Evolutionary conservation across 1,140 invertebrate species (phyloP).

Genomic region (Aphis gossypii): DNA sequence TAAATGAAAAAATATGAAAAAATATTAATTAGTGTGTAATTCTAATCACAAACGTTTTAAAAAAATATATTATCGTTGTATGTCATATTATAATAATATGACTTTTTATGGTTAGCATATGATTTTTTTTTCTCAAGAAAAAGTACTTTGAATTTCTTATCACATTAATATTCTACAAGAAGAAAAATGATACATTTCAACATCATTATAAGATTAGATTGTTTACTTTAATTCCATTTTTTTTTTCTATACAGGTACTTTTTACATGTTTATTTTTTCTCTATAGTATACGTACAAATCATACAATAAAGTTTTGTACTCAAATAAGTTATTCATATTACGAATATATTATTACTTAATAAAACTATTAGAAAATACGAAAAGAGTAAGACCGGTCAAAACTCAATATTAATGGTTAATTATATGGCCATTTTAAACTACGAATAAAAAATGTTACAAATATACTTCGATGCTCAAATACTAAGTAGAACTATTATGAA

Average conservation of each 20-base stretch:
- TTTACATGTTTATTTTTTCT: no score
- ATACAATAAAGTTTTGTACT: not conserved
- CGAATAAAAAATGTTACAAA: not conserved
- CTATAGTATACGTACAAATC: no score
- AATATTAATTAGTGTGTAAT: not conserved
- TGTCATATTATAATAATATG: not conserved
- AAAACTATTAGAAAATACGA: not conserved
- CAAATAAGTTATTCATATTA: not conserved
- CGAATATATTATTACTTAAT: not conserved
- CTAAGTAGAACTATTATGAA: not conserved
- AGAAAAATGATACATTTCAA: not conserved
- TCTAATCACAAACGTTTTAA: not conserved
- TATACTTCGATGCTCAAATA: not conserved
- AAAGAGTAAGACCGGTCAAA: not conserved
- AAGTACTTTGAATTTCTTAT: not conserved
- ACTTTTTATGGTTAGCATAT: not conserved
- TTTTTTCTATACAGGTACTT: not conserved
- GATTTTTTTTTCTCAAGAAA: not conserved
- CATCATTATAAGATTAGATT: not conserved
- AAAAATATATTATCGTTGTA: not conserved
- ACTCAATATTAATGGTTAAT: no score
- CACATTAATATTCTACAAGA: not conserved
- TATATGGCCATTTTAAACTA: not conserved
- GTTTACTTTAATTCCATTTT: not conserved
- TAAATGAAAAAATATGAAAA: not conserved